These are phyloP conservation scores for Tragelaphus imberbis DNA, from an alignment of 2,113 vertebrate genomes.

Conservation along the genomic window DNA sequence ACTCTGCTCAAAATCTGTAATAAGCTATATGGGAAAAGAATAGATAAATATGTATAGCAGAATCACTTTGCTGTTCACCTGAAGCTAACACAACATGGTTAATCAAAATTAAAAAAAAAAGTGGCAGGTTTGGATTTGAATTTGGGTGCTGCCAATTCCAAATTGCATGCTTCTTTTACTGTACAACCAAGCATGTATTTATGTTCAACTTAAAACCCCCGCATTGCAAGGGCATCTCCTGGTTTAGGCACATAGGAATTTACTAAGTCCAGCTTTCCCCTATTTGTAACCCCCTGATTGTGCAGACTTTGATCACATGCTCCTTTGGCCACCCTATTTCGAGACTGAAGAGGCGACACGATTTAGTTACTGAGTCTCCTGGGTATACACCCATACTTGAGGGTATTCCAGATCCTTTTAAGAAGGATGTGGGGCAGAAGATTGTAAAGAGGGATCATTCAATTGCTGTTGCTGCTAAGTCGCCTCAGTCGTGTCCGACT, in stretches of 20 bases:
- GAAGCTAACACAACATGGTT: background rate
- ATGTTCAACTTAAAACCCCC: background rate
- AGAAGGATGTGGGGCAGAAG: background rate
- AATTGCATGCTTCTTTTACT: no score
- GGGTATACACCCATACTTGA: background rate
- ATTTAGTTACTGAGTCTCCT: background rate
- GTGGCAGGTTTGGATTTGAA: background rate
- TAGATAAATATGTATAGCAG: background rate
- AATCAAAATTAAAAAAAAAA: background rate
- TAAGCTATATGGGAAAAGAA: background rate
- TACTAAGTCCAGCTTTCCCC: background rate
- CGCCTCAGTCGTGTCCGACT: no score
- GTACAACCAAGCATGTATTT: rapidly evolving
- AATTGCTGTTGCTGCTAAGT: no score
- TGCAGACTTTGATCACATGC: background rate
- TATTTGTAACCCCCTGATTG: constrained; percentile 35
- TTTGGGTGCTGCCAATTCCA: background rate
- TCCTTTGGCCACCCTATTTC: background rate
- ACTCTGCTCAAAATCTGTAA: background rate
- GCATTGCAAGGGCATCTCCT: background rate
- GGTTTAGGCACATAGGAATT: background rate
- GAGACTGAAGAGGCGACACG: rapidly evolving
- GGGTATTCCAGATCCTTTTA: background rate
- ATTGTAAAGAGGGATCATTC: background rate
- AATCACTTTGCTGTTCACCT: background rate